phyloP scores from a whole-genome alignment of 2,113 vertebrate species.

The Alouatta palliata region DNA sequence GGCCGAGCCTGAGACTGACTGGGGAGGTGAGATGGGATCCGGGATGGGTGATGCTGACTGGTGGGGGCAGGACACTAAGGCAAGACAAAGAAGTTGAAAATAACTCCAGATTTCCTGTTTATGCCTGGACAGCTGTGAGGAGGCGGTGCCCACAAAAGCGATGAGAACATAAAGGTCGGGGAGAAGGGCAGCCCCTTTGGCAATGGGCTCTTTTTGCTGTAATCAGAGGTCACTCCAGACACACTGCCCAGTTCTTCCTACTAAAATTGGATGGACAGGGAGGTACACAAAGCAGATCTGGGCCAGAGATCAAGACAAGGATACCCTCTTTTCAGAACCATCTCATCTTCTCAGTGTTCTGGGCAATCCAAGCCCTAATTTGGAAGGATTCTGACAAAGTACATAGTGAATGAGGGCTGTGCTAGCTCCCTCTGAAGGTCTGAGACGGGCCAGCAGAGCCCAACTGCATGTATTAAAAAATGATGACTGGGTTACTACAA shows the following conservation, averaged over 20 bases:
- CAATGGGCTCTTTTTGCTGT: neutral
- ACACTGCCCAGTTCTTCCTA: neutral
- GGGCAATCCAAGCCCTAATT: neutral
- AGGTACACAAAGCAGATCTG: neutral
- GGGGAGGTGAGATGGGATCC: too few species aligned
- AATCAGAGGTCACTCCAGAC: neutral
- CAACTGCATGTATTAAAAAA: neutral
- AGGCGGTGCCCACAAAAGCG: rapidly evolving
- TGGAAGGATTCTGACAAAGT: neutral
- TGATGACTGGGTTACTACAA: neutral
- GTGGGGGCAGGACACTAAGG: neutral
- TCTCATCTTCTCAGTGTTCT: neutral
- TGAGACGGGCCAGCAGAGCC: neutral
- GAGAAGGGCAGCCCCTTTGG: neutral
- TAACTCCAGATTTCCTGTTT: neutral
- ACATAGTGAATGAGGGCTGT: neutral
- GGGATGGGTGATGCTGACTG: neutral
- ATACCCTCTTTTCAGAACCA: neutral
- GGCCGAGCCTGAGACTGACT: neutral
- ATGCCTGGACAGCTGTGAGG: neutral
- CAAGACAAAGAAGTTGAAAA: neutral
- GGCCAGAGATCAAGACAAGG: neutral
- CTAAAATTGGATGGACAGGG: neutral
- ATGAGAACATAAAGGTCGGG: neutral
- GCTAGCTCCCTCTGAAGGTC: neutral